Base-by-base conservation (phyloP, 2,113 vertebrate genomes). In the Macrotus californicus region DNA sequence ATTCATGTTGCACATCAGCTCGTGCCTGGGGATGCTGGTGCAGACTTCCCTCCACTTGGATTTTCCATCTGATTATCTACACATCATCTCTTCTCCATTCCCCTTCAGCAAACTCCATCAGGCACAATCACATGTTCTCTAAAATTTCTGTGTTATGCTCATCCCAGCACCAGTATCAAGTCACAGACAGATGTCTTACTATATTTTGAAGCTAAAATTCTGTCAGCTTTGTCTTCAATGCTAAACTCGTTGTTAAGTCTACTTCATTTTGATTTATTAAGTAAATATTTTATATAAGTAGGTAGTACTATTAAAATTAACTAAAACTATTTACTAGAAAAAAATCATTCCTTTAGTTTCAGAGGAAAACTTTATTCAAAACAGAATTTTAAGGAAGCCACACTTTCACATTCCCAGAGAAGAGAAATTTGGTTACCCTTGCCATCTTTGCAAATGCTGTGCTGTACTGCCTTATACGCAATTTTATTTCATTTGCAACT, bases 401-500 rank as follows among this genome's bases (percentile, higher is more conserved):
- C 15, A 39, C 61, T 43, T 59, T 31, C 16, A 50, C 43, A 39
- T 82, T 87, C 84, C 13, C 50, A 64, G 22, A 69, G 34, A 82
- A 66, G 11, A 59, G 1, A 6, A 73, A 89, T 48, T 79, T 80
- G 39, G 41, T 52, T 34, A 81, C 21, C 46, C 31, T 6, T 87
- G 12, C 36, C 29, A 61, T 96, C 7, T 93, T 96, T 93, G 34
- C 31, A 85, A 67, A 93, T 94, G n/a, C 12, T 52, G 7, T 81
- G 19, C 26, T 91, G 6, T 0, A n/a, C 41, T 89, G 48, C 87
- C 13, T 95, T 96, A 26, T 0, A 93, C 24, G 31, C 1, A 94
- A 66, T 86, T 93, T 97, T 88, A 80, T 50, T 95, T 77, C 91
- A n/a, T 36, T 93, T 94, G 94, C 59, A 75, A 84, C 46, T 34